Evolutionary conservation across 2,888 invertebrate species (phyloP).

Genomic region (Apamea anceps): DNA sequence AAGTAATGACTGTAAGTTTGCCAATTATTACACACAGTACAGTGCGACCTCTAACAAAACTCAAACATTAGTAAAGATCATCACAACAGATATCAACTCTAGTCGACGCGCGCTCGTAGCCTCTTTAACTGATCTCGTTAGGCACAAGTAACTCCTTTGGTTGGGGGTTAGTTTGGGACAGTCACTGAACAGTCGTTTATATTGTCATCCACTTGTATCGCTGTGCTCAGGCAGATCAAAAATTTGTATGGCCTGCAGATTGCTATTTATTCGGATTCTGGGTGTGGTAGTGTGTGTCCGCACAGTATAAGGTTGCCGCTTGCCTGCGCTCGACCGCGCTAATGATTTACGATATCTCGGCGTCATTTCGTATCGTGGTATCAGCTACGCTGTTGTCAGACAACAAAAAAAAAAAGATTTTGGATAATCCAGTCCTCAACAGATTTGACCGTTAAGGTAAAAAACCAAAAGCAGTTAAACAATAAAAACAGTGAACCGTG

Average conservation of each 20-base stretch:
- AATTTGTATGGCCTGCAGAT: not conserved
- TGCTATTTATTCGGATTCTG: not conserved
- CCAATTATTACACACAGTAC: constrained; percentile 5
- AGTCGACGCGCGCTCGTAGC: not conserved
- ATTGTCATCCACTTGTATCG: not conserved
- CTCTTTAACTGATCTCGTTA: not conserved
- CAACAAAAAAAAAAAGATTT: too few species aligned
- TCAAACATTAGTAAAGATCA: not conserved
- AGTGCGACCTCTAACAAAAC: not conserved
- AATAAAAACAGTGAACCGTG: not conserved
- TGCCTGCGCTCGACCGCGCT: not conserved
- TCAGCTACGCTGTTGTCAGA: not conserved
- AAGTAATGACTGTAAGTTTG: constrained; percentile 1
- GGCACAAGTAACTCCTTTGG: not conserved
- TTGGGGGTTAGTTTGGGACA: not conserved
- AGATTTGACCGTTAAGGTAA: not conserved
- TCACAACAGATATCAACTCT: not conserved
- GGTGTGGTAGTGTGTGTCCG: not conserved
- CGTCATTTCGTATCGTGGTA: too few species aligned
- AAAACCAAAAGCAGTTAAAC: not conserved
- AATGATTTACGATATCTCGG: not conserved
- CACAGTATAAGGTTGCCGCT: not conserved
- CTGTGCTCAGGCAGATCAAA: not conserved
- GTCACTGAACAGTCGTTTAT: not conserved
- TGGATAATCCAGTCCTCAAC: not conserved